A percentile compares a stretch with the other conserved stretches of the same genome.
Conservation (phyloP, 2,888 invertebrate species). For the Icerya purchasi region DNA sequence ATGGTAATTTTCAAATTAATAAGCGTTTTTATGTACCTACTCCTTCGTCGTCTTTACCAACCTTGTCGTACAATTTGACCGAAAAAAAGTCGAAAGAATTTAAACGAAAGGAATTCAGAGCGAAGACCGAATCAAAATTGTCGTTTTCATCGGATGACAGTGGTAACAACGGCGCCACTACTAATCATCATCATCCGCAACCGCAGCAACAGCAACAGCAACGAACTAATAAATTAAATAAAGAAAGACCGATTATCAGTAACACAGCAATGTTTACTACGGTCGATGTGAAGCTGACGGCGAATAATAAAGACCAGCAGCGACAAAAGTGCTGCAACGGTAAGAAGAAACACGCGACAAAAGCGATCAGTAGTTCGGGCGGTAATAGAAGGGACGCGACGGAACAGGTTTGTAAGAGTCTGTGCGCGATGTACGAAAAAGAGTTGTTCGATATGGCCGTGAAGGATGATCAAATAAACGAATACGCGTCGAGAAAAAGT, state of each 20-base stretch:
- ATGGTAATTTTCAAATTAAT: constrained; percentile 23
- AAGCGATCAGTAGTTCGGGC: neutral
- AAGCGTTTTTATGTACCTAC: constrained; percentile 62
- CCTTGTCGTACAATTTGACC: constrained; percentile 28
- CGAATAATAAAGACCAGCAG: constrained; percentile 1
- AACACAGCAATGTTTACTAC: constrained; percentile 25
- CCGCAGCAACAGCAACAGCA: neutral
- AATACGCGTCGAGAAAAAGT: constrained; percentile 35
- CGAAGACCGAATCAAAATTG: neutral
- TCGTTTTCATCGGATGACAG: neutral
- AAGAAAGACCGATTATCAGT: constrained; percentile 14
- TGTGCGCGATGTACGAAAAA: neutral
- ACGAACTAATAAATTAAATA: constrained; percentile 1
- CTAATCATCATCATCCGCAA: neutral
- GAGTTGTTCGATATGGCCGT: neutral
- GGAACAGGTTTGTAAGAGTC: neutral
- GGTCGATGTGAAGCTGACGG: constrained; percentile 9
- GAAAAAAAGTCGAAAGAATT: neutral
- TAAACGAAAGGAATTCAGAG: neutral
- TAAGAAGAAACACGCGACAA: neutral
- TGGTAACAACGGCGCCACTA: neutral
- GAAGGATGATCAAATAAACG: constrained; percentile 31
- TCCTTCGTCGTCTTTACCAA: constrained; percentile 60
- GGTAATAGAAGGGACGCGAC: neutral
- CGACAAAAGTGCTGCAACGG: neutral